Conservation (phyloP, 2,113 vertebrate genomes). For the Noturus placidus region DNA sequence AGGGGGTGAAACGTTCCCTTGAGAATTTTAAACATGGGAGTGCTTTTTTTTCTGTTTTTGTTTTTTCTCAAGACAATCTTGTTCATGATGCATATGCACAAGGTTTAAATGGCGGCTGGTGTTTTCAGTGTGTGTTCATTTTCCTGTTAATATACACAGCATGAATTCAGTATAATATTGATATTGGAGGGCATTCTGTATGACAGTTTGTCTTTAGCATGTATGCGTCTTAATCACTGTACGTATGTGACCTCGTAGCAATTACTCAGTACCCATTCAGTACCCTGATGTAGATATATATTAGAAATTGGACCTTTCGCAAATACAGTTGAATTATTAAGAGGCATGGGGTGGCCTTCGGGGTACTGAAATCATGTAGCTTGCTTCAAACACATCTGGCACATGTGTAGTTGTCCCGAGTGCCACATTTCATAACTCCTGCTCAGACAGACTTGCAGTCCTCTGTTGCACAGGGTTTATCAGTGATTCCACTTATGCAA, state of each 20-base stretch:
- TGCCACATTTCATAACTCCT: neutral
- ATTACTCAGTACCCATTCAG: neutral
- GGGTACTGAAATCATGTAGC: constrained; percentile 6
- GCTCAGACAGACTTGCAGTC: neutral
- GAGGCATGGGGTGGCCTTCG: constrained; percentile 39
- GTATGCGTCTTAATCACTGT: neutral
- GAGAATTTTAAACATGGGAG: no score
- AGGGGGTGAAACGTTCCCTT: no score
- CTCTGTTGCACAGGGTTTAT: neutral
- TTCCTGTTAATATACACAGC: neutral
- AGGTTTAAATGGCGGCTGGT: no score
- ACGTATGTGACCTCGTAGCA: neutral
- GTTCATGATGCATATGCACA: neutral
- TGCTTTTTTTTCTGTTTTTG: no score
- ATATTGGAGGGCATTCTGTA: neutral
- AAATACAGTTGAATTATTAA: constrained; percentile 46
- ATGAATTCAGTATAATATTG: neutral
- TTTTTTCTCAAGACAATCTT: no score
- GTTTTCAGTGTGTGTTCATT: neutral
- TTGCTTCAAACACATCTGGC: neutral
- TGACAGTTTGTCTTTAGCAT: neutral
- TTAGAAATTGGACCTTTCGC: neutral
- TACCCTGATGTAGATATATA: neutral
- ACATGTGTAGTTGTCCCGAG: neutral
- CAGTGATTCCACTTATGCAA: neutral